Percentiles rank a stretch among this genome's conserved stretches.
Evolutionary conservation across 2,113 vertebrate genomes (phyloP).

Genomic region (Silurus asotus): DNA sequence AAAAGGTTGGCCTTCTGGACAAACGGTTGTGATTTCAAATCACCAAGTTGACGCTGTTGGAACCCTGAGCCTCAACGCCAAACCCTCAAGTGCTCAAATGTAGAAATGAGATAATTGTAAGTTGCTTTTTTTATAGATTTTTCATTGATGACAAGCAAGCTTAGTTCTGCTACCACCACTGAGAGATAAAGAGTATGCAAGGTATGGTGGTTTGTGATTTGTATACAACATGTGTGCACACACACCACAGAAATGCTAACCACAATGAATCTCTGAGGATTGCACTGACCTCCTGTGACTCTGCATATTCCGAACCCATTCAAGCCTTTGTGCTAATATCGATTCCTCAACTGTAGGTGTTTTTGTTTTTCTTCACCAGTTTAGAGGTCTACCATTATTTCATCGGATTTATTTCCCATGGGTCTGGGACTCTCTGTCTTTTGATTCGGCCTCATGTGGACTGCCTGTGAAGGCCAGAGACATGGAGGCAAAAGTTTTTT

Average conservation of each 20-base stretch:
- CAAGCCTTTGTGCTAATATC: slow-evolving; percentile 43
- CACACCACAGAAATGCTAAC: not conserved
- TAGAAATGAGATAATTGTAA: no score
- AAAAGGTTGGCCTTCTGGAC: no score
- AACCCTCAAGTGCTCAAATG: no score
- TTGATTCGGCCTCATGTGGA: not conserved
- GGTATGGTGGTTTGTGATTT: not conserved
- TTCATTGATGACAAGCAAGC: not conserved
- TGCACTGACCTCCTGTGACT: not conserved
- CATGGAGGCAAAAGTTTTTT: not conserved
- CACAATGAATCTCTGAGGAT: not conserved
- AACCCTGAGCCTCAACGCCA: no score
- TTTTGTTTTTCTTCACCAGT: slow-evolving; percentile 53
- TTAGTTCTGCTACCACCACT: not conserved
- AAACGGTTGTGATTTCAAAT: no score
- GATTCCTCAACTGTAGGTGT: slow-evolving; percentile 54
- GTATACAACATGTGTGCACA: not conserved
- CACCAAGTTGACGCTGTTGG: no score
- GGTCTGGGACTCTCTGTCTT: slow-evolving; percentile 11
- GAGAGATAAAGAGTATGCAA: not conserved
- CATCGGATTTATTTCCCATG: slow-evolving; percentile 4
- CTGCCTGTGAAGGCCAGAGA: not conserved
- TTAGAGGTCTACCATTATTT: slow-evolving; percentile 8
- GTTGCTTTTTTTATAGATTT: no score
- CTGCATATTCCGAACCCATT: slow-evolving; percentile 51